Evolutionary conservation across 2,797 vertebrate genomes (phyloP).

Genomic region (Sebastes diaconus): DNA sequence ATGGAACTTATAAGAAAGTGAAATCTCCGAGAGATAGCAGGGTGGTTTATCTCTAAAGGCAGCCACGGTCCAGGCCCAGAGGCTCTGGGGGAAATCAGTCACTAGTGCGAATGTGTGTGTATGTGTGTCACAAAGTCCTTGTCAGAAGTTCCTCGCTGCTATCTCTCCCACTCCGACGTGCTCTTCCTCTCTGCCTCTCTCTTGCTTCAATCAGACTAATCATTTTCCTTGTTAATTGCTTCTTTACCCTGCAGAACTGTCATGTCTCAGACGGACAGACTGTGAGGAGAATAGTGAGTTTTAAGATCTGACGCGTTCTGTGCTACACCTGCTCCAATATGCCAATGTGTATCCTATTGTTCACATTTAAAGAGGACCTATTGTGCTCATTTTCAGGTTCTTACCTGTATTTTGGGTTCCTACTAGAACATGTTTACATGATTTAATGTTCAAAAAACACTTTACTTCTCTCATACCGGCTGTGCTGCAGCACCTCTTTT

Average conservation of each 20-base stretch:
- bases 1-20: conserved; percentile 43
- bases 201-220: conserved; percentile 71
- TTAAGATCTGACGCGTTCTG: conserved; percentile 12
- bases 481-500: too few relatives aligned
- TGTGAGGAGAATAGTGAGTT: conserved; percentile 36
- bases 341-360: neutral
- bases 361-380: neutral
- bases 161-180: conserved; percentile 42
- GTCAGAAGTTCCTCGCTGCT: conserved; percentile 44
- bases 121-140: conserved; percentile 53
- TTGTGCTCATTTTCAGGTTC: too few relatives aligned
- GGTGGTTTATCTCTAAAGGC: conserved; percentile 63
- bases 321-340: conserved; percentile 10
- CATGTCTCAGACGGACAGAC: conserved; percentile 32
- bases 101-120: neutral
- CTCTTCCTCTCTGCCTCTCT: conserved; percentile 41
- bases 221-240: conserved; percentile 70
- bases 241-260: conserved; percentile 55
- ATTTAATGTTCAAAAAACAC: too few relatives aligned
- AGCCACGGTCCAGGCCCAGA: conserved; percentile 48
- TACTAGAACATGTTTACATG: too few relatives aligned
- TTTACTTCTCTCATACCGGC: too few relatives aligned
- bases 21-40: conserved; percentile 52
- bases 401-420: too few relatives aligned
- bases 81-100: conserved; percentile 51